Percentiles rank a stretch among this genome's conserved stretches.
Conservation (phyloP, 2,888 invertebrate genomes). For the Apodemia duryi region DNA sequence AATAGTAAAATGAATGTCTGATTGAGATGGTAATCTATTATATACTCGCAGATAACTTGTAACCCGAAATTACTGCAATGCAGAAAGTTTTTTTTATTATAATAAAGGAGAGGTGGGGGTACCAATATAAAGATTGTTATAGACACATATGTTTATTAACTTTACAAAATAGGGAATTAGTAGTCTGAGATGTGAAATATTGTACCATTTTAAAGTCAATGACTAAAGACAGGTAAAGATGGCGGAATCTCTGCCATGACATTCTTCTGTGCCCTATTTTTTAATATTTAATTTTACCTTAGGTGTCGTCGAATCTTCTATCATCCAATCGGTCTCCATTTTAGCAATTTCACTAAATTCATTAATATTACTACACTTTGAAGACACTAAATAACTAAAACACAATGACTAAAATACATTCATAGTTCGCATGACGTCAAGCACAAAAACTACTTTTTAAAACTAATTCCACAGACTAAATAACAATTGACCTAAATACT, state of each 20-base stretch:
- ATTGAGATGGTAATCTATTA: background rate
- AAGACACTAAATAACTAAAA: conserved; percentile 61
- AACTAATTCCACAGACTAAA: conserved; percentile 29
- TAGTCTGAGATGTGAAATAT: background rate
- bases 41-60: background rate
- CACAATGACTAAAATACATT: conserved; percentile 57
- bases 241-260: conserved; percentile 65
- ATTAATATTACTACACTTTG: conserved; percentile 65
- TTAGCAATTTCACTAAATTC: conserved; percentile 84
- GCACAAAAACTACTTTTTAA: conserved; percentile 47
- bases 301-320: conserved; percentile 83
- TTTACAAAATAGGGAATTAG: background rate
- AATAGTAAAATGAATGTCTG: background rate
- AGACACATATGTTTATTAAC: background rate
- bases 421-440: conserved; percentile 74
- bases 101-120: background rate
- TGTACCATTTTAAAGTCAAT: conserved; percentile 12
- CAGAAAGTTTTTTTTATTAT: conserved; percentile 23
- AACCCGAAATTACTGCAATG: conserved; percentile 31
- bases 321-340: conserved; percentile 95
- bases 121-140: background rate
- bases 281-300: conserved; percentile 57
- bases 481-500: background rate
- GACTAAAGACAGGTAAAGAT: conserved; percentile 59
- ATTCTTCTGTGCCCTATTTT: conserved; percentile 63